Percentiles rank a stretch among this genome's conserved stretches.
Evolutionary conservation across 2,888 invertebrate genomes (phyloP).

Genomic region (Sesia bembeciformis): DNA sequence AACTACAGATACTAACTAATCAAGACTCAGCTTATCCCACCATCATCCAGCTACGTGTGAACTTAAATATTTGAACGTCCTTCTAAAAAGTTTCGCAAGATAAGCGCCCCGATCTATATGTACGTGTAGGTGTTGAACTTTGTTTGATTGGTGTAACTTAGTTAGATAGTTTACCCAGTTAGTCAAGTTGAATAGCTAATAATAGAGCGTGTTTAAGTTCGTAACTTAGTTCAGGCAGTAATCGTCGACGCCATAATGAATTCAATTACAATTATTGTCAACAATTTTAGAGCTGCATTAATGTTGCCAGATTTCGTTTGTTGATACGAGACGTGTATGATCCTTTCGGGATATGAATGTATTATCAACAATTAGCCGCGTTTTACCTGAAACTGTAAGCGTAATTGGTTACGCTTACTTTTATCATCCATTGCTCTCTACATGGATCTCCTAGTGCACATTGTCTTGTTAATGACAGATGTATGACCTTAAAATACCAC

Average conservation of each 20-base stretch:
- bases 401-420: too few relatives aligned
- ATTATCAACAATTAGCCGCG: too few relatives aligned
- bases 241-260: background rate
- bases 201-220: slow-evolving; percentile 1
- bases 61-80: background rate
- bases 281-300: background rate
- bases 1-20: too few relatives aligned
- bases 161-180: slow-evolving; percentile 2
- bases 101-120: background rate
- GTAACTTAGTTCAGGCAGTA: background rate
- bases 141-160: slow-evolving; percentile 2
- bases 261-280: background rate
- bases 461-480: too few relatives aligned
- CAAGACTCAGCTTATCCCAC: too few relatives aligned
- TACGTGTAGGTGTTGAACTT: background rate
- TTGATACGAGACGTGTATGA: too few relatives aligned
- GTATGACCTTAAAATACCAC: too few relatives aligned
- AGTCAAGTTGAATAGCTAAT: slow-evolving; percentile 4
- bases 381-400: too few relatives aligned
- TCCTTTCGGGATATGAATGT: too few relatives aligned
- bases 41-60: background rate
- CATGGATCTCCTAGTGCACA: too few relatives aligned
- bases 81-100: background rate
- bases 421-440: too few relatives aligned
- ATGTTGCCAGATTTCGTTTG: too few relatives aligned